These are phyloP conservation scores for Motacilla alba DNA, from an alignment of 2,113 vertebrate species.

Conservation along the genomic window DNA sequence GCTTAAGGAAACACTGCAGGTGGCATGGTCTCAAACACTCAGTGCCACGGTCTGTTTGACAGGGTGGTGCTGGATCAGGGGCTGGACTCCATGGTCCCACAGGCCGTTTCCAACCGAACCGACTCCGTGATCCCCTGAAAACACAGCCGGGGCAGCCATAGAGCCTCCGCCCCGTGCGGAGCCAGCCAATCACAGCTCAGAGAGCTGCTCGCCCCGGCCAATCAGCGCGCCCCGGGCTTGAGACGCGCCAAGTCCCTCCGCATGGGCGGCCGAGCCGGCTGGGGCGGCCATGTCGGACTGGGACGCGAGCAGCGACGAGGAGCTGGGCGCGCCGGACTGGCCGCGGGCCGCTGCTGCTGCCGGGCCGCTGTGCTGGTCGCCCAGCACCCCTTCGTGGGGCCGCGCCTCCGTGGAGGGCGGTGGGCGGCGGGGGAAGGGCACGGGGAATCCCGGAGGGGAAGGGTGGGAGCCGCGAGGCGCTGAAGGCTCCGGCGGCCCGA, in stretches of 20 bases:
- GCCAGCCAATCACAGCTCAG: constrained; percentile 3
- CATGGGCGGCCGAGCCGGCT: fast-evolving
- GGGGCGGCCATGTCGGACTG: constrained; percentile 64
- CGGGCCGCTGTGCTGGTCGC: neutral
- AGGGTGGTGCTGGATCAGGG: fast-evolving
- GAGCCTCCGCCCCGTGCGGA: fast-evolving
- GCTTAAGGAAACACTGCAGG: no score
- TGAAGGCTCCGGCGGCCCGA: neutral
- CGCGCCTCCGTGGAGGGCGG: no score
- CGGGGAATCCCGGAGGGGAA: neutral
- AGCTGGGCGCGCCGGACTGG: fast-evolving
- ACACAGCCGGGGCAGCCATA: fast-evolving
- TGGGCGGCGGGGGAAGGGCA: neutral
- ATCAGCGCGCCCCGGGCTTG: neutral
- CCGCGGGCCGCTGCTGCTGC: neutral
- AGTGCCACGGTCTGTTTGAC: fast-evolving
- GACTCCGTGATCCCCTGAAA: fast-evolving
- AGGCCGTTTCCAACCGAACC: fast-evolving
- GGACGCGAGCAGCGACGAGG: constrained; percentile 50
- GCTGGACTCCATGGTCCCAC: fast-evolving
- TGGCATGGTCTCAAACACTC: neutral
- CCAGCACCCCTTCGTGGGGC: neutral
- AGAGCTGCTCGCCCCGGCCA: neutral
- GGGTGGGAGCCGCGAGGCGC: neutral
- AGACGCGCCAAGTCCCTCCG: fast-evolving